Evolutionary conservation across 2,113 vertebrate species (phyloP).

Genomic region (Aleadryas rufinucha): DNA sequence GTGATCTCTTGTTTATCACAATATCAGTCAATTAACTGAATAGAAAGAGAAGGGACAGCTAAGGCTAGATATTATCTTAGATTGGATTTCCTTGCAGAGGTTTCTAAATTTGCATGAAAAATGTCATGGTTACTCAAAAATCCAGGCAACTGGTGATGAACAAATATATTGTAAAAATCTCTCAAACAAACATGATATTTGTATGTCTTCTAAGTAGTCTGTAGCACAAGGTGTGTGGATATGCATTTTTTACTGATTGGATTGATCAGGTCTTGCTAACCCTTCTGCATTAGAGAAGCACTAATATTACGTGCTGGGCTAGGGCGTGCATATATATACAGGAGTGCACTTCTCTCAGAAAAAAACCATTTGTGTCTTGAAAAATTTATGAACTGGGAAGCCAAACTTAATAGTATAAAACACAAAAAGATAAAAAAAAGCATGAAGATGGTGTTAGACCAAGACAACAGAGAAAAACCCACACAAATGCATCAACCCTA

Average conservation of each 20-base stretch:
- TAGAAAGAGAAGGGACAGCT: background rate
- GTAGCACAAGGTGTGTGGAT: background rate
- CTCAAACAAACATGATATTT: background rate
- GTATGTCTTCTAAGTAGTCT: background rate
- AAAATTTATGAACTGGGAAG: background rate
- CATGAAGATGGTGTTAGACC: background rate
- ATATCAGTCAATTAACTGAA: background rate
- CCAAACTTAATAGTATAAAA: background rate
- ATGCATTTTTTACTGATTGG: background rate
- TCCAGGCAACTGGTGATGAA: background rate
- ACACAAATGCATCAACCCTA: background rate
- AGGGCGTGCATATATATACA: background rate
- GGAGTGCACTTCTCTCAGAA: background rate
- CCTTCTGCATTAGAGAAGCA: background rate
- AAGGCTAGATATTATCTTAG: background rate
- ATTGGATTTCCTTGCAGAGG: background rate
- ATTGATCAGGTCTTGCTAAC: background rate
- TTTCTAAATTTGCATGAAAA: background rate
- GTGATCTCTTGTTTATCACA: background rate
- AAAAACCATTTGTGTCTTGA: background rate
- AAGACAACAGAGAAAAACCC: background rate
- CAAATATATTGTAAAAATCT: background rate
- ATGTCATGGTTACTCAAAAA: background rate
- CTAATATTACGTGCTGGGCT: background rate
- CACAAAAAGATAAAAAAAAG: background rate